These are phyloP conservation scores for Melanotaenia pygmaea DNA, from an alignment of 2,797 vertebrate species.

Conservation along the genomic window DNA sequence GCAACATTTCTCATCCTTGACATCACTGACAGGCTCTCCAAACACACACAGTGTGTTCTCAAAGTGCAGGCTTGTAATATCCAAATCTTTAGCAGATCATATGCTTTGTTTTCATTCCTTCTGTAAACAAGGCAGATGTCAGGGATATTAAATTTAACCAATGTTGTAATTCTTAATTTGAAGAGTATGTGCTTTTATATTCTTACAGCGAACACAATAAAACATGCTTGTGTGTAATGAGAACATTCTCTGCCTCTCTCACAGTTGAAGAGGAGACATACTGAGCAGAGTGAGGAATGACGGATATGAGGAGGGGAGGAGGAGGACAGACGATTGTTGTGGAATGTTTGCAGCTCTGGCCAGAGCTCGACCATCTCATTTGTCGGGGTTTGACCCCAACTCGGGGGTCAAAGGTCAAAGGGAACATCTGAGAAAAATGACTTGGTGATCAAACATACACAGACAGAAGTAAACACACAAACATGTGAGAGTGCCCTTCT, in stretches of 20 bases:
- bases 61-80: constrained; percentile 61
- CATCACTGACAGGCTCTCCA: constrained; percentile 76
- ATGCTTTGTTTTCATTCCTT: constrained; percentile 48
- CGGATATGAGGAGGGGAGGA: constrained; percentile 53
- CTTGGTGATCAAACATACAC: constrained; percentile 46
- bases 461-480: constrained; percentile 47
- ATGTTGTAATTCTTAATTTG: constrained; percentile 53
- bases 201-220: constrained; percentile 49
- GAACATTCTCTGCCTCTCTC: constrained; percentile 53
- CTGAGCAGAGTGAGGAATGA: constrained; percentile 62
- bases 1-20: constrained; percentile 81
- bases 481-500: constrained; percentile 47
- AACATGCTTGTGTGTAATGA: constrained; percentile 54
- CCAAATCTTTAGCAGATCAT: constrained; percentile 60
- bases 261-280: constrained; percentile 33
- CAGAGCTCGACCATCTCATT: constrained; percentile 75
- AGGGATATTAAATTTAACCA: constrained; percentile 46
- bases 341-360: constrained; percentile 79
- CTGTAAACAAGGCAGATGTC: constrained; percentile 54
- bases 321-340: constrained; percentile 74
- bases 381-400: constrained; percentile 76
- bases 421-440: constrained; percentile 70
- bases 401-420: constrained; percentile 69
- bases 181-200: constrained; percentile 43
- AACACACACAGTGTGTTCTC: constrained; percentile 64